Conservation (phyloP, 2,888 invertebrate genomes). For the Eupithecia abbreviata region DNA sequence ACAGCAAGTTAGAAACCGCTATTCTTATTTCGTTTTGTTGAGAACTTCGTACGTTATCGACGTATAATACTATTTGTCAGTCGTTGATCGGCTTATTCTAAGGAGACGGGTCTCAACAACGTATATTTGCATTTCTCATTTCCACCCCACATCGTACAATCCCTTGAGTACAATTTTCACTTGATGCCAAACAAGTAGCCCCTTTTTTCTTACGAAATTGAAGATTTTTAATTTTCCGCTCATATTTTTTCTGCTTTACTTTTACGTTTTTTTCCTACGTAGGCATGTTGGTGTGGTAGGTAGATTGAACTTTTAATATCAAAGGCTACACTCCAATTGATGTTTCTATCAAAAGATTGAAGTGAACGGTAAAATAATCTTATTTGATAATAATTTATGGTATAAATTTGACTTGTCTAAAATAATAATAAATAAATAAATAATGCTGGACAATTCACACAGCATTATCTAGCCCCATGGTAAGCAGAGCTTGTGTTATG, state of each 20-base stretch:
- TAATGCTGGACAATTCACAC: no score
- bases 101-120: conserved; percentile 66
- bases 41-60: conserved; percentile 60
- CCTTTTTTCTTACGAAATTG: conserved; percentile 53
- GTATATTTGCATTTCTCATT: conserved; percentile 82
- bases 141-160: conserved; percentile 71
- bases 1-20: background rate
- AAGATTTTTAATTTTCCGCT: conserved; percentile 8
- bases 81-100: conserved; percentile 72
- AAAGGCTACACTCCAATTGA: background rate
- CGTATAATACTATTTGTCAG: conserved; percentile 73
- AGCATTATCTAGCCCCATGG: no score
- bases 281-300: background rate
- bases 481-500: no score
- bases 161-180: conserved; percentile 72
- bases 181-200: conserved; percentile 55
- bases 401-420: no score
- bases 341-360: background rate
- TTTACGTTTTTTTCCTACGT: background rate
- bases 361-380: no score
- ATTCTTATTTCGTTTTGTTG: conserved; percentile 52
- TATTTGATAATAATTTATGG: no score
- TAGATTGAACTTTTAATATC: background rate
- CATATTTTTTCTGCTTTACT: background rate
- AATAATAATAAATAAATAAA: no score